Percentiles rank a stretch among this genome's conserved stretches.
These are phyloP conservation scores for Herpetotheres cachinnans DNA, from an alignment of 2,113 vertebrate genomes.

Conservation along the genomic window DNA sequence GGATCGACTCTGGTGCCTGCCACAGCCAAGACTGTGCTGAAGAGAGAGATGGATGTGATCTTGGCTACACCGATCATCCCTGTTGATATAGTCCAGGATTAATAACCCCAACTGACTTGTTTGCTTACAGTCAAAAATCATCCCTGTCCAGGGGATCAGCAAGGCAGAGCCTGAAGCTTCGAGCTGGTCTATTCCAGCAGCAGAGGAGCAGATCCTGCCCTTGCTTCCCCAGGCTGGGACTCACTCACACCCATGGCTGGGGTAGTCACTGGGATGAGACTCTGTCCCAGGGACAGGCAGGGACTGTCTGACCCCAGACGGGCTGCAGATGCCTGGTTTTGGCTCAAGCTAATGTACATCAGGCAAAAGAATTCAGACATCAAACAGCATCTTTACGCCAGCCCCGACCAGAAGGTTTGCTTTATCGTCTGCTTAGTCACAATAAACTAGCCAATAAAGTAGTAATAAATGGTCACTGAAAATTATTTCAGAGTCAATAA, in stretches of 20 bases:
- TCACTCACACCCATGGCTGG: not conserved
- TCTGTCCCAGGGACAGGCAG: not conserved
- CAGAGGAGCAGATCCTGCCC: not conserved
- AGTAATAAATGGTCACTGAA: slow-evolving; percentile 11
- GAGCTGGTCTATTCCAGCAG: not conserved
- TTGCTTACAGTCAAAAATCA: not conserved
- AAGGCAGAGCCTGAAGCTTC: not conserved
- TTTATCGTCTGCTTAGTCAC: not conserved
- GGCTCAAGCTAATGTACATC: not conserved
- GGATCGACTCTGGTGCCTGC: not conserved
- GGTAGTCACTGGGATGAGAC: not conserved
- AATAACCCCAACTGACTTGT: not conserved
- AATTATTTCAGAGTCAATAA: slow-evolving; percentile 23
- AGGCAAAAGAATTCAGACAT: not conserved
- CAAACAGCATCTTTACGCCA: not conserved
- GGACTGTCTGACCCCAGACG: not conserved
- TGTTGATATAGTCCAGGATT: not conserved
- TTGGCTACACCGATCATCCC: not conserved
- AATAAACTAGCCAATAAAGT: slow-evolving; percentile 31
- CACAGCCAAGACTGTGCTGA: not conserved
- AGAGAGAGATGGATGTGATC: not conserved
- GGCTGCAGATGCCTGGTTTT: not conserved
- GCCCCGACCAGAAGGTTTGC: not conserved
- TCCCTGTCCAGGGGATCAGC: not conserved
- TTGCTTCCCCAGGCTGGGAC: not conserved